These are phyloP conservation scores for Malacoraja senta DNA, from an alignment of 2,797 vertebrate species.

Conservation along the genomic window DNA sequence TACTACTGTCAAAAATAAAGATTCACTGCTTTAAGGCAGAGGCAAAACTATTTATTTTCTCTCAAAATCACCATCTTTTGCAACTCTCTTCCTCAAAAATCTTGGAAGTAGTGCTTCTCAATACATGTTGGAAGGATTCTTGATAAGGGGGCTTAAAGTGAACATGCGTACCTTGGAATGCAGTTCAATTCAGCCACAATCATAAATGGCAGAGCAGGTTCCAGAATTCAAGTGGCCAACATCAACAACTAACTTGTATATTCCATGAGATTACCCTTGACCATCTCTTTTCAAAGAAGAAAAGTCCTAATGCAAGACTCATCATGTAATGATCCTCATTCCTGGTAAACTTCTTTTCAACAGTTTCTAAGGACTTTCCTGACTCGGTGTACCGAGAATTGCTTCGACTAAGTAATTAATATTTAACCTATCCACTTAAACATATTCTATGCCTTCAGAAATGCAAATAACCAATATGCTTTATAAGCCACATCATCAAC, in stretches of 20 bases:
- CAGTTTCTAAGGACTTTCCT: neutral
- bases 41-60: too few species aligned
- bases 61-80: too few species aligned
- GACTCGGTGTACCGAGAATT: neutral
- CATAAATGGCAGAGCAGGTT: too few species aligned
- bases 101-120: too few species aligned
- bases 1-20: neutral
- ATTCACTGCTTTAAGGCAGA: too few species aligned
- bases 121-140: too few species aligned
- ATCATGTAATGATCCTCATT: neutral
- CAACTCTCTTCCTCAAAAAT: too few species aligned
- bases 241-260: neutral
- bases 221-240: too few species aligned
- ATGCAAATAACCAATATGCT: neutral
- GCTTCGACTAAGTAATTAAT: neutral
- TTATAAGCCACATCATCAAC: neutral
- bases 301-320: neutral
- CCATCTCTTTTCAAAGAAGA: neutral
- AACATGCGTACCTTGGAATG: too few species aligned
- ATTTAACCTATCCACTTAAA: neutral
- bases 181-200: too few species aligned
- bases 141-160: too few species aligned
- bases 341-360: neutral
- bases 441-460: neutral
- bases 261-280: neutral